Base-by-base conservation (phyloP, 2,113 vertebrate genomes). In the Heliornis fulica region DNA sequence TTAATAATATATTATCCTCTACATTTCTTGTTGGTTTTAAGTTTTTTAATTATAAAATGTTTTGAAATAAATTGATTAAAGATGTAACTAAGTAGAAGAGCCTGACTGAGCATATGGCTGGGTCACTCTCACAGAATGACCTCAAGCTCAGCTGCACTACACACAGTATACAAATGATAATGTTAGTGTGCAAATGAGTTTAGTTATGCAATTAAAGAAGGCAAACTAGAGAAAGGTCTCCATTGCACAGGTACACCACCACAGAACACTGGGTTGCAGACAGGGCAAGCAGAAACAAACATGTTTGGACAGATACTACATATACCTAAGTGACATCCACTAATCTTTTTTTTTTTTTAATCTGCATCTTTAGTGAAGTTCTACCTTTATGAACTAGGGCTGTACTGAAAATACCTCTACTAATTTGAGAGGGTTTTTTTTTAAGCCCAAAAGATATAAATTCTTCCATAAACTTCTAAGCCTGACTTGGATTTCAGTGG, bases 61-160 rank as follows among this genome's bases (percentile, higher is more conserved):
- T 94, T 87, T 74, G 22, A 64, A 91, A 83, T 4, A 1, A 90
- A 88, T 18, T 56, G 68, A 94, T 80, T 83, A 54, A 83, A 92
- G 64, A 84, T 60, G 16, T 65, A 89, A 88, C 76, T 80, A 96
- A 66, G 54, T 2, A 54, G 79, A 77, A 92, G 88, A 96, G 68
- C 79, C 74, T 80, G 36, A 51, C 72, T 75, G 82, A 95, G 46
- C 91, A 93, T 63, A 88, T 81, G 85, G 85, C 79, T 90, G 85
- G 25, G 32, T 40, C 40, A 83, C 41, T 69, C 75, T 84, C 40
- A 69, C 28, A 77, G 59, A 78, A 56, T 43, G 82, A 83, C 92
- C 81, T 77, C 82, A 63, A 88, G 66, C 85, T 83, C 59, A 83
- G 79, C 66, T 88, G 56, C 50, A 29, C 66, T 63, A 28, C 5